Base-by-base conservation (phyloP, 2,113 vertebrate species). In the Stigmatopora argus region DNA sequence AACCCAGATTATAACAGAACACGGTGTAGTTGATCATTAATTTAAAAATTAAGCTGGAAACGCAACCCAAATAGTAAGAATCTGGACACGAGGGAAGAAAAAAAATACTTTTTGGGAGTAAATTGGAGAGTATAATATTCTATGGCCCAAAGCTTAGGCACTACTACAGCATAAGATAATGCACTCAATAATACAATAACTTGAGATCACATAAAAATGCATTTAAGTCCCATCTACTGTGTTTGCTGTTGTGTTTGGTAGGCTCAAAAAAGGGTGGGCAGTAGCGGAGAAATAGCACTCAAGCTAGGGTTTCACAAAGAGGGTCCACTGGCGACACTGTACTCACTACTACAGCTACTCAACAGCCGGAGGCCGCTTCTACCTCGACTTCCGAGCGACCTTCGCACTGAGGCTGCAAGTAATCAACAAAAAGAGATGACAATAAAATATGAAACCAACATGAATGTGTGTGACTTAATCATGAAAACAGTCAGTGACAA, bases 341-440 rank as follows among this genome's bases (percentile, higher is more conserved):
- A 82, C 92, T 94, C 92, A 90, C 92, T 94, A 92, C 84, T 93
- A 93, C 79, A 86, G 89, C 86, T 90, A 91, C 87, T 88, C 79
- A 90, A 87, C 85, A 89, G 79, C 89, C 87, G 83, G 76, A 88
- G 92, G 91, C 89, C 87, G 77, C 86, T 92, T 95, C 95, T 97
- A 96, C 95, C 95, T 98, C 95, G 93, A 92, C 90, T 93, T 90
- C 92, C 92, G 90, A 93, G 90, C 90, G 94, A 93, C 92, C 92
- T 94, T 93, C 93, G 89, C 75, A 94, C 90, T 81, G 92, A 90
- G 80, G 92, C 95, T 97, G 95, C 65, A 72, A 92, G 93, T 87
- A 93, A 95, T 91, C 92, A 90, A 96, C 90, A 91, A 79, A 91
- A 80, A 90, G 86, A 88, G 62, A 86, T 89, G 85, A 96, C 90